These are phyloP conservation scores for Ernsta delagoae DNA, from an alignment of 2,888 invertebrate species.

Conservation along the genomic window DNA sequence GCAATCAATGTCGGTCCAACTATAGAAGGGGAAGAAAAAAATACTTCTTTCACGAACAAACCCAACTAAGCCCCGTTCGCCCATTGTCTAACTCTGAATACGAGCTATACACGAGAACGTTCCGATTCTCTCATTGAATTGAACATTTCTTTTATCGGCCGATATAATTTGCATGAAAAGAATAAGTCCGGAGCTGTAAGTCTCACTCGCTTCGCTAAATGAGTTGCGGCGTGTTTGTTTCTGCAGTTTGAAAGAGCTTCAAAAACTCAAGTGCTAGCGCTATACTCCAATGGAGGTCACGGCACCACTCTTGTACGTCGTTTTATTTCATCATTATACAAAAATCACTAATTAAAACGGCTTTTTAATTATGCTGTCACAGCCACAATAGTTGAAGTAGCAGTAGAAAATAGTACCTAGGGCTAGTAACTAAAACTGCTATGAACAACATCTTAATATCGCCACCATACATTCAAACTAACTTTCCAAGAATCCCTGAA, in stretches of 20 bases:
- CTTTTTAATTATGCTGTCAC: too few species aligned
- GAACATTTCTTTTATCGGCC: conserved; percentile 23
- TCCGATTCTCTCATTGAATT: conserved; percentile 19
- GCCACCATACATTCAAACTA: too few species aligned
- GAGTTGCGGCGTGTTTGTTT: not conserved
- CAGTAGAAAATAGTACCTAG: too few species aligned
- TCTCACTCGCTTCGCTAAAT: not conserved
- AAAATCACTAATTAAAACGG: too few species aligned
- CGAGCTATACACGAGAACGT: conserved; percentile 3
- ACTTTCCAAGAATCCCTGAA: too few species aligned
- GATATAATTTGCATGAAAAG: conserved; percentile 22
- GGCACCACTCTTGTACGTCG: not conserved
- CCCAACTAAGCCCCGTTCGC: conserved; percentile 16
- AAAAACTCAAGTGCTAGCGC: not conserved
- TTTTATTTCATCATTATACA: not conserved
- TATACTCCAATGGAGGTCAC: not conserved
- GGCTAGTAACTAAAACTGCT: too few species aligned
- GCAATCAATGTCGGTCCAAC: conserved; percentile 16
- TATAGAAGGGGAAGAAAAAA: conserved; percentile 13
- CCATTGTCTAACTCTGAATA: conserved; percentile 21
- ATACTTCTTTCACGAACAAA: conserved; percentile 12
- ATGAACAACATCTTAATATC: too few species aligned
- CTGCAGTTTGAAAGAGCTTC: conserved; percentile 1
- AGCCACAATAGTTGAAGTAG: too few species aligned
- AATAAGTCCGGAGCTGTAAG: conserved; percentile 9